Evolutionary conservation across 2,113 vertebrate genomes (phyloP), one percentile per base, ranked within the genome.

Genomic region (Tylochromis polylepis): DNA sequence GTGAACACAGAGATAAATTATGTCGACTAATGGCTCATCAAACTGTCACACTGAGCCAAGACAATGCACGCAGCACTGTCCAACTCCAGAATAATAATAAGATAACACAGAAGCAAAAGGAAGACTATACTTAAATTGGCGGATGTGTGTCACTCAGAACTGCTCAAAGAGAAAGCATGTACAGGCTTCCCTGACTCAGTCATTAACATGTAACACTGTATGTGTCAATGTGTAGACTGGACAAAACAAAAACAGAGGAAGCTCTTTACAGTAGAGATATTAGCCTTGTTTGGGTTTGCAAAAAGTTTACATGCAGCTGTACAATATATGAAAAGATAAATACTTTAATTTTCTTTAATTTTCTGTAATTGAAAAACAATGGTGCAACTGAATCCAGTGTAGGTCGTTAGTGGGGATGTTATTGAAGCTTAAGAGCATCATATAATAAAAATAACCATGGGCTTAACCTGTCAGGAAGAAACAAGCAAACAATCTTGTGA

Each of bases 21-120:
- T 79, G 70, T 43, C 3, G 12, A 55, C 81, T 90, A 95, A 94
- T 94, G 87, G 90, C 90, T 95, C 93, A 94, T 95, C 92, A 94
- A 94, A 91, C 87, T 95, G 94, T 93, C 95, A 93, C 77, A 20
- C 77, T 27, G 59, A 87, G 87, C 65, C 11, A 75, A 92, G 88
- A 87, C 88, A 88, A 88, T 90, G 84, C 87, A 86, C 41, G 24
- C 85, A 84, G 83, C 53, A 15, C 83, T 36, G 56, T 38, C 67
- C 85, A 75, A 92, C 81, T 65, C 85, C 84, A 91, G 84, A 79
- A 79, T 81, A 55, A 81, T 70, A 85, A 90, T 85, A 78, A 85
- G 55, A 72, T 41, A 77, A 87, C 27, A 29, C 51, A 85, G 29
- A 79, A 59, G 79, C 16, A 34, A 51, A 84, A 36, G 70, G 85